Evolutionary conservation across 2,113 vertebrate species (phyloP).

Genomic region (Vidua macroura): DNA sequence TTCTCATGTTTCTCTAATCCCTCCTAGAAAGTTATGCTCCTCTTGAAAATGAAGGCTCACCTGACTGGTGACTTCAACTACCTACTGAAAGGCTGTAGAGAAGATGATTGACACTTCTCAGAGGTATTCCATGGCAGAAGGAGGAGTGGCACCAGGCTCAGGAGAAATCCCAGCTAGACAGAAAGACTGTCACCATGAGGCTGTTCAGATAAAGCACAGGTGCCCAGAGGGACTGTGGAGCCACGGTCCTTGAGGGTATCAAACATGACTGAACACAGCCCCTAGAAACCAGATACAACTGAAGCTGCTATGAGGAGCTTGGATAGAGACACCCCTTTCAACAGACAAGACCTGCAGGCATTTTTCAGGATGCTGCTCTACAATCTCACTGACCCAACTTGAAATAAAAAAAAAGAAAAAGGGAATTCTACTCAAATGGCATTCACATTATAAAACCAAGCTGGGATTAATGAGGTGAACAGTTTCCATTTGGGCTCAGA

Average conservation of each 20-base stretch:
- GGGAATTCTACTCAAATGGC: neutral
- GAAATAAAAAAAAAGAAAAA: neutral
- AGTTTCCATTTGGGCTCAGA: neutral
- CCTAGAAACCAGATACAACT: neutral
- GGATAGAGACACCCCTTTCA: neutral
- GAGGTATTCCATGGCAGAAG: neutral
- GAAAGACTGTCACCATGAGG: neutral
- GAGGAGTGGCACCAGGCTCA: neutral
- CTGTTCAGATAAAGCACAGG: neutral
- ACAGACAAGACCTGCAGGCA: neutral
- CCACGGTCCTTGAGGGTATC: neutral
- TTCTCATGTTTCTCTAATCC: neutral
- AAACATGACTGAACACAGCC: neutral
- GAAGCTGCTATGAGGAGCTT: neutral
- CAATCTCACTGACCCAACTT: neutral
- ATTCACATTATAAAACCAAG: neutral
- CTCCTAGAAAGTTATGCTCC: neutral
- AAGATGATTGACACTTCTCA: fast-evolving
- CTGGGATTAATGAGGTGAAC: neutral
- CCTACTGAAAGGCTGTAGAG: neutral
- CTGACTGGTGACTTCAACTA: neutral
- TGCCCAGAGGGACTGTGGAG: neutral
- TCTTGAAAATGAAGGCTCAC: neutral
- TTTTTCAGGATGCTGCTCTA: neutral
- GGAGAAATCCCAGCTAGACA: neutral